These are phyloP conservation scores for Petrocephalus sullivani DNA, from an alignment of 2,797 vertebrate species.

Conservation along the genomic window DNA sequence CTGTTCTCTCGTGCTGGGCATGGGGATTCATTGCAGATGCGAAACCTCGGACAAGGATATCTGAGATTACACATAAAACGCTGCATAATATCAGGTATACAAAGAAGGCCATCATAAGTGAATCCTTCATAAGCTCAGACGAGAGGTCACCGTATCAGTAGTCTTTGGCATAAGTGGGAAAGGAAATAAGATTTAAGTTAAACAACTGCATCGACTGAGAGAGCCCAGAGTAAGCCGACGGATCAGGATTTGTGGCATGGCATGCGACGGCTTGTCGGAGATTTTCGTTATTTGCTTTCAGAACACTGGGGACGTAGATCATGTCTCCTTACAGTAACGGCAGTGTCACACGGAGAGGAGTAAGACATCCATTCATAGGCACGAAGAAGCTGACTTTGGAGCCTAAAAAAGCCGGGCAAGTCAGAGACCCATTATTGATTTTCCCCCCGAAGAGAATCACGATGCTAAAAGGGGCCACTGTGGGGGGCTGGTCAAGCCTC, in stretches of 20 bases:
- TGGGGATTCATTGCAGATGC: not conserved
- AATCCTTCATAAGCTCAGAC: not conserved
- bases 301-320: not conserved
- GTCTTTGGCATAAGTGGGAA: not conserved
- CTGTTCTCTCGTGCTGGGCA: not conserved
- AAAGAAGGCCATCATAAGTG: not conserved
- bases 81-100: not conserved
- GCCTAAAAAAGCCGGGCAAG: not conserved
- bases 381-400: not conserved
- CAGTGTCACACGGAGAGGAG: not conserved
- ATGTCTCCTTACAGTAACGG: not conserved
- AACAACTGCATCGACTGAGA: not conserved
- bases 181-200: not conserved
- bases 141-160: not conserved
- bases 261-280: not conserved
- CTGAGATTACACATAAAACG: no score
- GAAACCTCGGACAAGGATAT: not conserved
- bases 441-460: not conserved
- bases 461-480: not conserved
- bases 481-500: not conserved
- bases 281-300: not conserved
- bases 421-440: conserved; percentile 19
- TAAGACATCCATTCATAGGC: no score
- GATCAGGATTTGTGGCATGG: not conserved
- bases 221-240: not conserved